Base-by-base conservation (phyloP, 2,113 vertebrate genomes). In the Catagonus wagneri region DNA sequence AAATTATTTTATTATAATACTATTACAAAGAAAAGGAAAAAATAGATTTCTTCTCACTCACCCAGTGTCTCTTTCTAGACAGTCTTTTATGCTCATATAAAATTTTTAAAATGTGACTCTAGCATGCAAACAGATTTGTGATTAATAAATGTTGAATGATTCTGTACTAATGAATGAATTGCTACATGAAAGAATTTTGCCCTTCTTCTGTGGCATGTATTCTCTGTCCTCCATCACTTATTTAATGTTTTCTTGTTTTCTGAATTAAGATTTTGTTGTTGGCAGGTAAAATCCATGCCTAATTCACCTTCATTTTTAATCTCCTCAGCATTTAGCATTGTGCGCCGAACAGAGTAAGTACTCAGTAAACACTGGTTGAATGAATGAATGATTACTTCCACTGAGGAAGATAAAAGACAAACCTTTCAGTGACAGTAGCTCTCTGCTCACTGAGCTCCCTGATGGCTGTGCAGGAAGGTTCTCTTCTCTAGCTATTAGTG, bases 231-330 rank as follows among this genome's bases (percentile, higher is more conserved):
- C 65, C 15, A 39, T 56, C 56, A 81, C 87, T 90, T 75, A 29
- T 54, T 90, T 71, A n/a, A n/a, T n/a, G 75, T 60, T 66, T 74
- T 94, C 56, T 88, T 83, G 4, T 84, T 95, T 92, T 54, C 52
- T 92, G 76, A 92, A 65, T 83, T 85, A 89, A 39, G 20, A 50
- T 89, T 83, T 66, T 11, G 50, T 58, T 84, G 12, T 89, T 66
- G 56, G 29, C 66, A n/a, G 58, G n/a, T 75, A 32, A 76, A 63
- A 69, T 92, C 6, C 39, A 74, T 50, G 68, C 78, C 52, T 52
- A 61, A 88, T 39, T 84, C 13, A 8, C 29, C 65, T 92, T 63
- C 61, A 60, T 80, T 96, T 92, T 92, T 63, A 87, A 84, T 85
- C 36, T 92, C n/a, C 25, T 80, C 44, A 63, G 3, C 32, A 16